Conservation (phyloP, 2,888 invertebrate genomes). For the Parnassius mnemosyne region DNA sequence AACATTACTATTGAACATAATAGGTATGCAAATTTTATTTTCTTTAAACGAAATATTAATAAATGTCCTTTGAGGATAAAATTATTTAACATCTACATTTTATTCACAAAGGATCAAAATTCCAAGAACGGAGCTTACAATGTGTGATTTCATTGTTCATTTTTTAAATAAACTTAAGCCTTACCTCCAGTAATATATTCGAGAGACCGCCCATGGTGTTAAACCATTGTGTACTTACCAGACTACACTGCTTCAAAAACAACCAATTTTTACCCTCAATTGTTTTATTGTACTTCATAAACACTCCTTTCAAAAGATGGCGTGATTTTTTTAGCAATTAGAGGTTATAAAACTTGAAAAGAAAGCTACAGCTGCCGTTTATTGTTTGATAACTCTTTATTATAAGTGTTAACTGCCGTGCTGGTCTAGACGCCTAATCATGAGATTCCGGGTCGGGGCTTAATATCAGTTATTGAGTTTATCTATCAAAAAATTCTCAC, state of each 20-base stretch:
- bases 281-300: constrained; percentile 4
- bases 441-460: too few species aligned
- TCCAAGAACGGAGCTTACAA: constrained; percentile 1
- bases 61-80: not conserved
- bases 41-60: not conserved
- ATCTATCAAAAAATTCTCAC: too few species aligned
- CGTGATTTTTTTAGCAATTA: constrained; percentile 9
- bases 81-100: not conserved
- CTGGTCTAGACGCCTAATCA: too few species aligned
- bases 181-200: not conserved
- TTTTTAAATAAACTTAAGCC: constrained; percentile 2
- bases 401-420: not conserved
- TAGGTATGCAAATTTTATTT: not conserved
- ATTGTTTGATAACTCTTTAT: not conserved
- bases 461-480: too few species aligned
- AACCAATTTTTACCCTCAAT: not conserved
- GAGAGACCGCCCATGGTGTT: constrained; percentile 2
- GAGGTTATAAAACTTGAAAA: constrained; percentile 1
- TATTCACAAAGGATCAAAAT: constrained; percentile 2
- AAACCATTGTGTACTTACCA: not conserved
- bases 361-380: constrained; percentile 3
- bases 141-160: constrained; percentile 3
- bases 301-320: not conserved
- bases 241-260: not conserved
- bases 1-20: too few species aligned